Percentiles rank a stretch among this genome's conserved stretches.
Evolutionary conservation across 1,140 invertebrate species (phyloP).

Genomic region (Octopus bimaculoides): DNA sequence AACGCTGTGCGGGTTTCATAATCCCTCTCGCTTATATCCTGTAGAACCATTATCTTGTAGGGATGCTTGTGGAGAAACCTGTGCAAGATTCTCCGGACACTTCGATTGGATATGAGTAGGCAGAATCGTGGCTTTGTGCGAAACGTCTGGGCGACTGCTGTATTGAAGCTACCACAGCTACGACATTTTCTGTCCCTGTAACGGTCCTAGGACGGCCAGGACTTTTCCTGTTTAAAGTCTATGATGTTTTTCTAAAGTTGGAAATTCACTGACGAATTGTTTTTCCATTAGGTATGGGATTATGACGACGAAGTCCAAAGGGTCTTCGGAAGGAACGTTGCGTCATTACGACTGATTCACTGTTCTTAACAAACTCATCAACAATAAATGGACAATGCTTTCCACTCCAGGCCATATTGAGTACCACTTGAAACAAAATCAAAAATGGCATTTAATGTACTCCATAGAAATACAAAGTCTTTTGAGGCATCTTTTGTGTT

Average conservation of each 20-base stretch:
- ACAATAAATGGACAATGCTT: too few species aligned
- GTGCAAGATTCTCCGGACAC: not conserved
- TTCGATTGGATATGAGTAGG: not conserved
- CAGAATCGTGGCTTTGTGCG: not conserved
- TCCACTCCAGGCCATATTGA: too few species aligned
- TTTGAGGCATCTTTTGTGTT: too few species aligned
- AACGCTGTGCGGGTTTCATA: not conserved
- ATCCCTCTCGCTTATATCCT: not conserved
- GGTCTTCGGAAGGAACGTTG: not conserved
- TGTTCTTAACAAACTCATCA: too few species aligned
- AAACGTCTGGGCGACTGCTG: not conserved
- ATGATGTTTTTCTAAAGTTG: not conserved
- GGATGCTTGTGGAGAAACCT: not conserved
- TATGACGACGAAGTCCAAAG: not conserved
- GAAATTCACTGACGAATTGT: not conserved
- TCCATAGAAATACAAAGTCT: too few species aligned
- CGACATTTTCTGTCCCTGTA: not conserved
- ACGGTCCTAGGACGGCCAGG: not conserved
- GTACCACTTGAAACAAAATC: too few species aligned
- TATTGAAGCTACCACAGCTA: not conserved
- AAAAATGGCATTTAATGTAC: too few species aligned
- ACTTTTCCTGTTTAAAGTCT: not conserved
- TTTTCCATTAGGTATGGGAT: not conserved
- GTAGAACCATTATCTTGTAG: not conserved
- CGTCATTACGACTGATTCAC: too few species aligned